Evolutionary conservation across 2,113 vertebrate genomes (phyloP).

Genomic region (Sphaerodactylus townsendi): DNA sequence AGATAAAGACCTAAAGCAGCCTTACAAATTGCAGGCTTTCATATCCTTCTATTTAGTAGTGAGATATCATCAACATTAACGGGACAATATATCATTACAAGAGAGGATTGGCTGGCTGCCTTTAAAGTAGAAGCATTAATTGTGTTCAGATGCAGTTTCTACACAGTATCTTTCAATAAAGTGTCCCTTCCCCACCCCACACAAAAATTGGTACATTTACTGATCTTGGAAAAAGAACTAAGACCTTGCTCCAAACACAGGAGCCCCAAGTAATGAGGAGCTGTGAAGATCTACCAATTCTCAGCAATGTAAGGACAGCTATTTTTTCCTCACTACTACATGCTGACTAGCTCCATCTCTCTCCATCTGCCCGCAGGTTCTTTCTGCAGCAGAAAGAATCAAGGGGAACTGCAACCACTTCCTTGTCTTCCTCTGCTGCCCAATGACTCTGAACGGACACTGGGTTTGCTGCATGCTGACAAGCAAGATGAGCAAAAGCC

Average conservation of each 20-base stretch:
- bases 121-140: neutral
- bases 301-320: neutral
- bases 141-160: neutral
- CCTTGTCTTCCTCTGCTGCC: neutral
- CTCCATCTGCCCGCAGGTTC: neutral
- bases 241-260: too few species aligned
- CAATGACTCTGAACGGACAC: neutral
- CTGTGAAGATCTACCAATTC: neutral
- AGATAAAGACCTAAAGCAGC: neutral
- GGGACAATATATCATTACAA: neutral
- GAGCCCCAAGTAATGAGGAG: neutral
- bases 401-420: neutral
- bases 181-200: neutral
- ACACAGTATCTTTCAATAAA: neutral
- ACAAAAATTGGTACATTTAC: rapidly evolving
- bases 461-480: neutral
- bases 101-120: neutral
- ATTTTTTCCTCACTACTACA: neutral
- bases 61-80: constrained; percentile 26
- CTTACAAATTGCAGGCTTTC: constrained; percentile 29
- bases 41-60: constrained; percentile 12
- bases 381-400: neutral
- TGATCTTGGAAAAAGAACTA: neutral
- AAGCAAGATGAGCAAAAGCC: neutral
- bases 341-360: neutral